phyloP scores from a whole-genome alignment of 2,113 vertebrate species.

The Anguilla rostrata region DNA sequence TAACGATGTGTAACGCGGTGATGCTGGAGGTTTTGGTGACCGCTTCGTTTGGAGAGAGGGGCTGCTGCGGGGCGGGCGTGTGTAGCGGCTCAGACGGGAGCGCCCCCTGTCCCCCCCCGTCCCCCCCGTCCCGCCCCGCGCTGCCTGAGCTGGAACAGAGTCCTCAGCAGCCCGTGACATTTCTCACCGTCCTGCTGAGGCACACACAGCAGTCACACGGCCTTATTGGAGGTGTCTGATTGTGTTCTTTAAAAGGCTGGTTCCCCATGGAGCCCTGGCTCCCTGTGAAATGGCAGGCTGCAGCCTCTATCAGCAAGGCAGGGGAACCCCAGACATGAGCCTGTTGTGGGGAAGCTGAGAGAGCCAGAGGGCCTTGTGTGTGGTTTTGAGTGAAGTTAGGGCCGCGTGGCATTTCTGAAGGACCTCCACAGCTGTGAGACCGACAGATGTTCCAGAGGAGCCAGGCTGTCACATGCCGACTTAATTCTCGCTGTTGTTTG shows the following conservation, averaged over 20 bases:
- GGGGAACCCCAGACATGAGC: not conserved
- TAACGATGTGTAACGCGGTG: not conserved
- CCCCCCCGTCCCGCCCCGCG: not conserved
- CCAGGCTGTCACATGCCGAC: too few species aligned
- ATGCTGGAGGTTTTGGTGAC: not conserved
- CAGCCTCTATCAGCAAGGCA: not conserved
- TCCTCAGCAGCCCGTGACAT: not conserved
- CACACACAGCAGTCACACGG: not conserved
- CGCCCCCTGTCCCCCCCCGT: not conserved
- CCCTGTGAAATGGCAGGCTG: not conserved
- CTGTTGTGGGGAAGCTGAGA: not conserved
- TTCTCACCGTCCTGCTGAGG: not conserved
- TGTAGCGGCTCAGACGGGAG: not conserved
- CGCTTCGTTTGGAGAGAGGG: not conserved
- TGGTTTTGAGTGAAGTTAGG: not conserved
- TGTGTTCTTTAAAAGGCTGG: not conserved
- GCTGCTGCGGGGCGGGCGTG: not conserved
- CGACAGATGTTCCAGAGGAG: not conserved
- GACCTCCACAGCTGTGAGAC: not conserved
- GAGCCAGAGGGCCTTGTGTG: not conserved
- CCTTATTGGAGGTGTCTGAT: not conserved
- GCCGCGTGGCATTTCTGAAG: not conserved
- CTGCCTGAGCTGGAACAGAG: not conserved
- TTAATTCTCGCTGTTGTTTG: too few species aligned
- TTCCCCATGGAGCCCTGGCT: not conserved